Percentiles rank a stretch among this genome's conserved stretches.
phyloP scores from a whole-genome alignment of 1,140 invertebrate genomes.

The Temnothorax longispinosus region DNA sequence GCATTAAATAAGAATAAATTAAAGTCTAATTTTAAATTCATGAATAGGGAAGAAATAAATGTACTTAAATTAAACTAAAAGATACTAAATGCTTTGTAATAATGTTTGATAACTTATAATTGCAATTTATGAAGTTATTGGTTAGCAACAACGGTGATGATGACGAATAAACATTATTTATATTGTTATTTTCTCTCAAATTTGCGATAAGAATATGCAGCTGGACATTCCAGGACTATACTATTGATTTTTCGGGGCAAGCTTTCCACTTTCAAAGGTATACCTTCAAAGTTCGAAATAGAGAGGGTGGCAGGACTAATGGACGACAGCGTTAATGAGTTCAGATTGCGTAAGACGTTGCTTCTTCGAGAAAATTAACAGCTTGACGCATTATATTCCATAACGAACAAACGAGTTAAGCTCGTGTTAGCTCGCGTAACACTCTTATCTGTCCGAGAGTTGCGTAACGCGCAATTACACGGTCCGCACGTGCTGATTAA shows the following conservation, averaged over 20 bases:
- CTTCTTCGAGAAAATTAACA: constrained; percentile 13
- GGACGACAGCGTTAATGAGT: not conserved
- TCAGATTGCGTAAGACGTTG: constrained; percentile 4
- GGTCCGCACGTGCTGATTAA: constrained; percentile 55
- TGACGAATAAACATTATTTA: not conserved
- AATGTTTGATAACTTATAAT: not conserved
- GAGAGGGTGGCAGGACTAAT: not conserved
- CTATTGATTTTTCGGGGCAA: not conserved
- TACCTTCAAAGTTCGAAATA: not conserved
- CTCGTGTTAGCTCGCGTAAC: constrained; percentile 5
- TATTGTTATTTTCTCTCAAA: not conserved
- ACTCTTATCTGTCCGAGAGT: not conserved
- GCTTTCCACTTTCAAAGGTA: not conserved
- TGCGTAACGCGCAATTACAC: constrained; percentile 60
- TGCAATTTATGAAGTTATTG: not conserved
- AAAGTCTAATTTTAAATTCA: not conserved
- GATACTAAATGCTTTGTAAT: not conserved
- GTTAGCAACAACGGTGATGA: not conserved
- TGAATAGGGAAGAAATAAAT: not conserved
- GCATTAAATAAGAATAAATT: not conserved
- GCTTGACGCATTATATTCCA: not conserved
- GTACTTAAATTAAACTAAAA: not conserved
- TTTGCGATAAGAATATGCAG: not conserved
- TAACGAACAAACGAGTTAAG: constrained; percentile 32
- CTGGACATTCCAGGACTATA: not conserved